Evolutionary conservation across 2,113 vertebrate species (phyloP), one percentile per base, ranked within the genome.

Genomic region (Hymenochirus boettgeri): DNA sequence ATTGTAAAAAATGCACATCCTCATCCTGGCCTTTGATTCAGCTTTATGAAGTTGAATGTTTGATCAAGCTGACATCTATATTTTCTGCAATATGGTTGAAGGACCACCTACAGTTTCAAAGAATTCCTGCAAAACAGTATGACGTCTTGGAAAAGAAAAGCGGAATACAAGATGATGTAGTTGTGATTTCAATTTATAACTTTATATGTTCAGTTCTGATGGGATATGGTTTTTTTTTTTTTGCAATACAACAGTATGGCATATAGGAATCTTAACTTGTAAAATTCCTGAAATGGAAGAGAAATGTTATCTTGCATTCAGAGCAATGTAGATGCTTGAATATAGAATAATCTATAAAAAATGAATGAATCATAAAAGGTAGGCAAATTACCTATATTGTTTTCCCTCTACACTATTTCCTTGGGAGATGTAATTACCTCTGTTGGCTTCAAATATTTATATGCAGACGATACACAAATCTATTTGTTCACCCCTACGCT

Each of bases 21-120:
- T 60, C 56, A 53, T 47, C 47, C 52, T 35, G 3, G 26, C 56
- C 29, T 59, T 66, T 66, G 64, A 66, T 67, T 60, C 65, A 60
- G 60, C 60, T 60, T 59, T 35, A 60, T 59, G 24, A 51, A 50
- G 47, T 23, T 67, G 24, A 26, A 33, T 67, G 65, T 67, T 60
- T 67, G 64, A 66, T 66, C 64, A 66, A 58, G 31, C 64, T 51
- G 31, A 51, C 64, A 65, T 65, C 56, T 58, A 47, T 58, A 27
- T 66, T 52, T 66, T 58, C 55, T 15, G 64, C 45, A 58, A 27
- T 50, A 57, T 47, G 51, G 33, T 42, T 39, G 56, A 67, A 53
- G 27, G 65, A 21, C 65, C 65, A 52, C 65, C 65, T 58, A 47
- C 56, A 52, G 65, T 59, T 67, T 58, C 65, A 67, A 67, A 67